phyloP scores from a whole-genome alignment of 2,797 vertebrate genomes.

The Gallirallus australis region DNA sequence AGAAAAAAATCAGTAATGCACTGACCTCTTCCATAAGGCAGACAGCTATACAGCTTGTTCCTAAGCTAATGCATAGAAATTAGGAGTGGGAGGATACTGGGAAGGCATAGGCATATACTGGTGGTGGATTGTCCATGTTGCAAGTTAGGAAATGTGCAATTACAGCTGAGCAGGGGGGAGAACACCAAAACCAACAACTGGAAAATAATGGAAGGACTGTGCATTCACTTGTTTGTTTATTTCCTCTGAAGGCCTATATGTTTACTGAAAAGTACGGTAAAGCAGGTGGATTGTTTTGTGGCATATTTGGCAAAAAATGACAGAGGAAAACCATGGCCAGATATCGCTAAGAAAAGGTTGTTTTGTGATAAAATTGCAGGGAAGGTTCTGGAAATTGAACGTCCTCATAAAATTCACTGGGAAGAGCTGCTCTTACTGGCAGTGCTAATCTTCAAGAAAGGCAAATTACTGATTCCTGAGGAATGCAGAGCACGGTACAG shows the following conservation, averaged over 20 bases:
- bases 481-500: accelerated
- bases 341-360: not conserved
- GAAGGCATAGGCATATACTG: not conserved
- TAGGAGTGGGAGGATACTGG: not conserved
- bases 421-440: not conserved
- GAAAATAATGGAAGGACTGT: not conserved
- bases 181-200: not conserved
- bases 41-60: not conserved
- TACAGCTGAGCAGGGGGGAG: not conserved
- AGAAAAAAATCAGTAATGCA: not conserved
- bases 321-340: not conserved
- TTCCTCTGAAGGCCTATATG: not conserved
- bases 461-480: not conserved
- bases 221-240: not conserved
- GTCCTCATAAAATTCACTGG: not conserved
- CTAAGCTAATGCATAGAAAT: not conserved
- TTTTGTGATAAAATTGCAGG: not conserved
- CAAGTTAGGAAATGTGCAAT: not conserved
- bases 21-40: not conserved
- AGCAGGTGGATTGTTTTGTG: not conserved
- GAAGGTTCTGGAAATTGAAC: constrained; percentile 5
- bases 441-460: constrained; percentile 30
- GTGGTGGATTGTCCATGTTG: not conserved
- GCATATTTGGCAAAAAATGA: not conserved
- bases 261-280: not conserved